A percentile compares a stretch with the other conserved stretches of the same genome.
Conservation (phyloP, 2,113 vertebrate species). For the Myanophis thanlyinensis region DNA sequence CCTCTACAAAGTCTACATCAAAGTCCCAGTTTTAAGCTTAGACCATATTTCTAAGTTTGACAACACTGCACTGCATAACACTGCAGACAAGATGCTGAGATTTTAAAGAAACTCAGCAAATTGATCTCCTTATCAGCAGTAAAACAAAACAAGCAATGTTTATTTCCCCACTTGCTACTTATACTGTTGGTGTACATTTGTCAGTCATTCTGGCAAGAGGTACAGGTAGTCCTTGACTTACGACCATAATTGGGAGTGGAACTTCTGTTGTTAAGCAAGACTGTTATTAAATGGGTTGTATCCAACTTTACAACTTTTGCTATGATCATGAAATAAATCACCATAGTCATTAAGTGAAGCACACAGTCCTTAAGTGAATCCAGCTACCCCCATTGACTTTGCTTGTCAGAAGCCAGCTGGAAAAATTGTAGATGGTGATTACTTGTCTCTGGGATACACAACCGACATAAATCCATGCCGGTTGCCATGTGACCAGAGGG, state of each 20-base stretch:
- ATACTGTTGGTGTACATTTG: not conserved
- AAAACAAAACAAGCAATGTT: not conserved
- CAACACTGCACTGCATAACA: not conserved
- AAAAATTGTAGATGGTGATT: not conserved
- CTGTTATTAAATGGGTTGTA: not conserved
- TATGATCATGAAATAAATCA: not conserved
- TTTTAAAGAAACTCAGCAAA: not conserved
- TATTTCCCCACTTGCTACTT: not conserved
- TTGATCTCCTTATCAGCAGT: not conserved
- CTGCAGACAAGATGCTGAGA: not conserved
- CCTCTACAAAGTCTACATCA: not conserved
- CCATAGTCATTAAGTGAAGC: not conserved
- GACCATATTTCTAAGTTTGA: not conserved
- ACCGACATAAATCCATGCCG: not conserved
- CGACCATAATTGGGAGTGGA: not conserved
- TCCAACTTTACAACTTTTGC: not conserved
- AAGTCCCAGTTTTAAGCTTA: not conserved
- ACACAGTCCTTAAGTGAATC: not conserved
- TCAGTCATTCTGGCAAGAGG: not conserved
- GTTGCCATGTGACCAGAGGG: not conserved
- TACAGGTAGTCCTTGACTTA: not conserved
- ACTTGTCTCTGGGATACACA: not conserved
- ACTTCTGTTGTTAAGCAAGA: not conserved
- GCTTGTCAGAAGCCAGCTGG: not conserved
- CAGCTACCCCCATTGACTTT: not conserved